A percentile compares a stretch with the other conserved stretches of the same genome.
Evolutionary conservation across 2,888 invertebrate species (phyloP).

Genomic region (Harpalus rufipes): DNA sequence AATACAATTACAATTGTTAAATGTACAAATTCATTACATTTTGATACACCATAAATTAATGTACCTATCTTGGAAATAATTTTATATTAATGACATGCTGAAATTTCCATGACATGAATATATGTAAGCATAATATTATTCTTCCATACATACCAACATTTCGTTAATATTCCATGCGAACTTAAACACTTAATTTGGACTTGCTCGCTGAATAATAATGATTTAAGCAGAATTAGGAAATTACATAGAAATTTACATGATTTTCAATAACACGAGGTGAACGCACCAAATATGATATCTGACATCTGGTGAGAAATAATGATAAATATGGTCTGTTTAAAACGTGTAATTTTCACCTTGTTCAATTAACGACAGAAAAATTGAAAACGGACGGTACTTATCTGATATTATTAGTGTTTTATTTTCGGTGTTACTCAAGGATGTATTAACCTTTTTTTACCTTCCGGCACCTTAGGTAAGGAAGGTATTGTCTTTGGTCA

Average conservation of each 20-base stretch:
- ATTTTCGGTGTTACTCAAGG: no score
- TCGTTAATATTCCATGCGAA: conserved; percentile 43
- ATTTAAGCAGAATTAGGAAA: conserved; percentile 36
- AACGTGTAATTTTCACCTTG: conserved; percentile 36
- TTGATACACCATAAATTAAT: not conserved
- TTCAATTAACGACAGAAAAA: conserved; percentile 17
- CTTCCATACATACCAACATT: conserved; percentile 7
- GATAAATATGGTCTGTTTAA: conserved; percentile 5
- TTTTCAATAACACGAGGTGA: conserved; percentile 48
- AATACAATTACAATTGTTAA: not conserved
- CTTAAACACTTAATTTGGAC: conserved; percentile 35
- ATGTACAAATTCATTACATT: not conserved
- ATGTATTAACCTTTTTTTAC: no score
- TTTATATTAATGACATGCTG: conserved; percentile 38
- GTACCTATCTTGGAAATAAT: conserved; percentile 27
- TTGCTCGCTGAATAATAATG: conserved; percentile 49
- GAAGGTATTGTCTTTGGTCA: no score
- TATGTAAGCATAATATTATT: conserved; percentile 31
- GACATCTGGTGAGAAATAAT: conserved; percentile 8
- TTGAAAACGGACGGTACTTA: conserved; percentile 1
- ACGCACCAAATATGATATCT: conserved; percentile 37
- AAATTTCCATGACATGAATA: conserved; percentile 25
- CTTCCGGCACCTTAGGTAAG: no score
- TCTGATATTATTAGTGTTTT: not conserved
- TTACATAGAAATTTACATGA: conserved; percentile 42